phyloP scores from a whole-genome alignment of 37 sponge, comb jelly and placozoan genomes.

The Axinella damicornis region DNA sequence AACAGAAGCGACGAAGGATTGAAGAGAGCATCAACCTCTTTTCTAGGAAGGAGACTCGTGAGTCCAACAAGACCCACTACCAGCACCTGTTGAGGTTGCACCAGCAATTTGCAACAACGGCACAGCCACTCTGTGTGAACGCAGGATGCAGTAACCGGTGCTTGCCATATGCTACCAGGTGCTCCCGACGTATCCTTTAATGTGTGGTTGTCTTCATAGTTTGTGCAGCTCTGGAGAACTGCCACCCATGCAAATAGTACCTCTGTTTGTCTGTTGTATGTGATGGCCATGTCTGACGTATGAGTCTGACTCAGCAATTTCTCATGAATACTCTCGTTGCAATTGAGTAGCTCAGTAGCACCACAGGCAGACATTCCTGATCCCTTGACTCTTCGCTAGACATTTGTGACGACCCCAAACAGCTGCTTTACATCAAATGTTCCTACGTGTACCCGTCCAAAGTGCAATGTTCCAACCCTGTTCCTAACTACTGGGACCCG shows the following conservation, averaged over 20 bases:
- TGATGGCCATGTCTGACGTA: no score
- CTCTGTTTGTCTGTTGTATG: no score
- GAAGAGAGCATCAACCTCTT: conserved; percentile 46
- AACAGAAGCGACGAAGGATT: conserved; percentile 44
- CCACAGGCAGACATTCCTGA: not conserved
- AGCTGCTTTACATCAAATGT: conserved; percentile 64
- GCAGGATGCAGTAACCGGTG: conserved; percentile 27
- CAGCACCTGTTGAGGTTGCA: conserved; percentile 58
- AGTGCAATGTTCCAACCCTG: conserved; percentile 56
- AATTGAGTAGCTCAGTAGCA: no score
- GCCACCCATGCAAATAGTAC: no score
- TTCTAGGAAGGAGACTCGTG: conserved; percentile 17
- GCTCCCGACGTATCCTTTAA: conserved; percentile 63
- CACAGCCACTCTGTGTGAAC: conserved; percentile 10
- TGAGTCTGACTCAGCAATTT: no score
- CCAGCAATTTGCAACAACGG: not conserved
- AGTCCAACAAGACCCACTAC: conserved; percentile 40
- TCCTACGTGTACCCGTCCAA: conserved; percentile 42
- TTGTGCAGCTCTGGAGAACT: no score
- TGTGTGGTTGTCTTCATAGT: no score
- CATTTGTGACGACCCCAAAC: conserved; percentile 61
- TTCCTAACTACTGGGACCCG: conserved; percentile 62
- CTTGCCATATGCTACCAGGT: conserved; percentile 41
- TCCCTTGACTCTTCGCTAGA: conserved; percentile 33
- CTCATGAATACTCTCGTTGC: no score